Base-by-base conservation (phyloP, 2,113 vertebrate genomes). In the Chiloscyllium plagiosum region DNA sequence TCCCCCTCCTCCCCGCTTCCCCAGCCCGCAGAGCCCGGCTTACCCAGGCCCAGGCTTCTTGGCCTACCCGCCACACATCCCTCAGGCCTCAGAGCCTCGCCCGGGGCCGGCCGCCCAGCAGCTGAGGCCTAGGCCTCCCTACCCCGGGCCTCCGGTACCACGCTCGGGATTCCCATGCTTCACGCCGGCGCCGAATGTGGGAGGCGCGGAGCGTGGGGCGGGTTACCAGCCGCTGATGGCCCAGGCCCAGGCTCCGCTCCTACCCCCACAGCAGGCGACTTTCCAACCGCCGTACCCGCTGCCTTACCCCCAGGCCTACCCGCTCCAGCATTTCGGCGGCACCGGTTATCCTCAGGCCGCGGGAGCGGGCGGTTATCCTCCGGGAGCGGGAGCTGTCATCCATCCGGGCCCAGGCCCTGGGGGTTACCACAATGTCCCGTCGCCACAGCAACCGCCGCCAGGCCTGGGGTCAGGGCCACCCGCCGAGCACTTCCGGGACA, bases 31-130 rank as follows among this genome's bases (percentile, higher is more conserved):
- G 0, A 0, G 97, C 24, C 96, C 98, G 0, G 96, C 97, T 87
- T 99, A 98, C 96, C 97, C 98, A 97, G 98, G 99, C 52, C 98
- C 98, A 0, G 98, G 99, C 97, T 99, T 98, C 89, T 98, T 99
- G 96, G 98, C 98, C 8, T 99, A 98, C 96, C 98, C 98, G 20
- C 98, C 99, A 3, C 98, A 98, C 0, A 96, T 97, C 1, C 98
- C 98, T 0, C 97, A 98, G 0, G 98, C 98, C 78, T 96, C 24
- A 0, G 42, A 95, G 2, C 3, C 72, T 68, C 68, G 72, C 20
- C 15, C 10, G 0, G 12, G 98, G 0, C 98, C 98, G 37, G 97
- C 96, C 80, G 96, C 98, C 26, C 96, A 98, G 0, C 98, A 97
- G 94, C 98, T 98, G 47, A 97, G 98, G 17, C 98, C 94, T 0